A percentile compares a stretch with the other conserved stretches of the same genome.
These are phyloP conservation scores for Micromussa lordhowensis DNA, from an alignment of 92 coral and sea anemone species.

Conservation along the genomic window DNA sequence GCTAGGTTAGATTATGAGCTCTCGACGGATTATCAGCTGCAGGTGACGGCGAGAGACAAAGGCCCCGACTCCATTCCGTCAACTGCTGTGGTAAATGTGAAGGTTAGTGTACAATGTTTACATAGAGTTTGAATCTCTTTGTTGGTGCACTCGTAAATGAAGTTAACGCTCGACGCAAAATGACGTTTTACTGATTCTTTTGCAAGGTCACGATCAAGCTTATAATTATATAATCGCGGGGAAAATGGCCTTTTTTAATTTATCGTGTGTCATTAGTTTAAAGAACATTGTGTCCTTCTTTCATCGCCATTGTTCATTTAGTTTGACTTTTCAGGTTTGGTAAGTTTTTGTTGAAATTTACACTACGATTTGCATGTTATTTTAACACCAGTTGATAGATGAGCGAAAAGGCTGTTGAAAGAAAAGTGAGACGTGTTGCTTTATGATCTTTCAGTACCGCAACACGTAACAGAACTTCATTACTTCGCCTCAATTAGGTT, in stretches of 20 bases:
- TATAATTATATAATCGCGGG: not conserved
- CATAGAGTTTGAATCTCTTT: constrained; percentile 23
- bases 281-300: constrained; percentile 6
- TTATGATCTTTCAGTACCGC: not conserved
- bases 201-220: not conserved
- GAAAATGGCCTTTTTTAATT: constrained; percentile 12
- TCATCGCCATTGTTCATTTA: constrained; percentile 35
- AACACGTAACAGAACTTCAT: constrained; percentile 9
- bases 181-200: not conserved
- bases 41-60: constrained; percentile 77
- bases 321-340: constrained; percentile 31
- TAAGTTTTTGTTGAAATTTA: constrained; percentile 47
- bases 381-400: constrained; percentile 9
- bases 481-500: not conserved
- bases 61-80: constrained; percentile 86
- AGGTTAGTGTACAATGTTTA: constrained; percentile 71
- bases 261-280: constrained; percentile 18
- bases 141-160: not conserved
- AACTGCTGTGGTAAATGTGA: constrained; percentile 63
- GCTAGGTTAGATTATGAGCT: constrained; percentile 75
- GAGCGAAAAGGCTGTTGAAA: constrained; percentile 12
- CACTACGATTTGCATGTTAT: constrained; percentile 30
- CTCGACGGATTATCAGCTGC: constrained; percentile 63
- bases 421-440: not conserved
- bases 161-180: not conserved